Percentiles rank a stretch among this genome's conserved stretches.
Evolutionary conservation across 2,113 vertebrate genomes (phyloP).

Genomic region (Morone chrysops): DNA sequence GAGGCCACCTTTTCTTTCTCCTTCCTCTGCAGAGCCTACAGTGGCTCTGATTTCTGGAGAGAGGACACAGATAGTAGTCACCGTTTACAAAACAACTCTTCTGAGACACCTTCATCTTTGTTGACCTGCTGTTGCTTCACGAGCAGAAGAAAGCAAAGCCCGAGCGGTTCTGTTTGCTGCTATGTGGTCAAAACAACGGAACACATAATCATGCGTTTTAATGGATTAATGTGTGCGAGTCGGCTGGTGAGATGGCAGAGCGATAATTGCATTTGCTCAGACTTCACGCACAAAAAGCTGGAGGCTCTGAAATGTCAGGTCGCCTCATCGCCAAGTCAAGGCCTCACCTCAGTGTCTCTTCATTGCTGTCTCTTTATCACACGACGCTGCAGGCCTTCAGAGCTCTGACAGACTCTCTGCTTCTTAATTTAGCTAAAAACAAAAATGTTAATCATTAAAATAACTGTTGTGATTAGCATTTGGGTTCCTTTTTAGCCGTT

Average conservation of each 20-base stretch:
- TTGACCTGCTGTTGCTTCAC: neutral
- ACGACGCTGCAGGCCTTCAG: neutral
- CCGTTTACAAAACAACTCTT: conserved; percentile 13
- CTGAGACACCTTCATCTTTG: neutral
- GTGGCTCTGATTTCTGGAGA: conserved; percentile 30
- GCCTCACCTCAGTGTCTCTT: conserved; percentile 13
- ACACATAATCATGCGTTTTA: conserved; percentile 20
- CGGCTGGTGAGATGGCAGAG: conserved; percentile 19
- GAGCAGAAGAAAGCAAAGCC: neutral
- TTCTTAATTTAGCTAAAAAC: neutral
- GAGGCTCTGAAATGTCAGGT: neutral
- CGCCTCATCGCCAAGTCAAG: conserved; percentile 16
- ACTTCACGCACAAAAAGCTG: conserved; percentile 8
- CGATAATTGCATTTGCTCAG: conserved; percentile 47
- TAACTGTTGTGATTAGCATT: neutral
- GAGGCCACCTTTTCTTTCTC: conserved; percentile 15
- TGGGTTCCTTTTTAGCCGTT: neutral
- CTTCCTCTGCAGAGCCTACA: neutral
- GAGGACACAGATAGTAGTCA: conserved; percentile 1
- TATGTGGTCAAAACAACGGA: conserved; percentile 23
- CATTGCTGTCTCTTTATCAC: conserved; percentile 11
- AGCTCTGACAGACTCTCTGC: neutral
- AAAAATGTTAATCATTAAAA: neutral
- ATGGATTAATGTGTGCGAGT: conserved; percentile 21
- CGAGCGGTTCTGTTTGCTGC: neutral